These are phyloP conservation scores for Ploceus nigricollis DNA, from an alignment of 2,113 vertebrate species.

Conservation along the genomic window DNA sequence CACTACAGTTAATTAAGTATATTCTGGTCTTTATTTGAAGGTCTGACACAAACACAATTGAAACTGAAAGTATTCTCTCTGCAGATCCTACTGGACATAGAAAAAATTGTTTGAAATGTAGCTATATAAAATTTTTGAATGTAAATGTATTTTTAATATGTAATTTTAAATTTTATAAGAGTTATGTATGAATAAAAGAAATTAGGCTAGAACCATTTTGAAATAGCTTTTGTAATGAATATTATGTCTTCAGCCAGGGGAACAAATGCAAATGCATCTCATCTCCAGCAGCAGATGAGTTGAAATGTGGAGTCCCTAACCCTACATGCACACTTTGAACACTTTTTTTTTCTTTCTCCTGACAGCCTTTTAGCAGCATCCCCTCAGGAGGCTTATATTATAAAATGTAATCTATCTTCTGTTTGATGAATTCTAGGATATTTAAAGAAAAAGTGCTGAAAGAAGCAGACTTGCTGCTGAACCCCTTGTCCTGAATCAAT, in stretches of 20 bases:
- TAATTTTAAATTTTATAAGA: neutral
- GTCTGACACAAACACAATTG: neutral
- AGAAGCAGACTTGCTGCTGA: slow-evolving; percentile 7
- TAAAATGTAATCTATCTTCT: slow-evolving; percentile 31
- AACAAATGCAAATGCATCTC: slow-evolving; percentile 29
- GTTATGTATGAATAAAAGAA: neutral
- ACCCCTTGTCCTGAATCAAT: neutral
- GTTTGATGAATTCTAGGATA: slow-evolving; percentile 26
- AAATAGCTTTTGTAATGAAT: slow-evolving; percentile 8
- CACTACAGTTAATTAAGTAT: neutral
- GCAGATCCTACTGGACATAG: neutral
- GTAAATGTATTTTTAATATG: neutral
- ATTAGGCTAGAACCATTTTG: neutral
- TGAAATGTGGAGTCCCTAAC: slow-evolving; percentile 51
- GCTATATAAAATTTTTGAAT: neutral
- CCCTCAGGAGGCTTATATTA: slow-evolving; percentile 49
- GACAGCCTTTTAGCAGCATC: slow-evolving; percentile 58
- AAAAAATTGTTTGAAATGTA: neutral
- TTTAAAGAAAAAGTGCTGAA: slow-evolving; percentile 58
- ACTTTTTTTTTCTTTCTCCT: slow-evolving; percentile 20
- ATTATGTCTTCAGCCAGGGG: neutral
- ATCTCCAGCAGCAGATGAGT: neutral
- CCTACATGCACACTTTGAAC: neutral
- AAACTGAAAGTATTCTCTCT: neutral
- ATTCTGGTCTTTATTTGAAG: neutral